Evolutionary conservation across 2,888 invertebrate species (phyloP), one percentile per base, ranked within the genome.

Genomic region (Phengaris alcon): DNA sequence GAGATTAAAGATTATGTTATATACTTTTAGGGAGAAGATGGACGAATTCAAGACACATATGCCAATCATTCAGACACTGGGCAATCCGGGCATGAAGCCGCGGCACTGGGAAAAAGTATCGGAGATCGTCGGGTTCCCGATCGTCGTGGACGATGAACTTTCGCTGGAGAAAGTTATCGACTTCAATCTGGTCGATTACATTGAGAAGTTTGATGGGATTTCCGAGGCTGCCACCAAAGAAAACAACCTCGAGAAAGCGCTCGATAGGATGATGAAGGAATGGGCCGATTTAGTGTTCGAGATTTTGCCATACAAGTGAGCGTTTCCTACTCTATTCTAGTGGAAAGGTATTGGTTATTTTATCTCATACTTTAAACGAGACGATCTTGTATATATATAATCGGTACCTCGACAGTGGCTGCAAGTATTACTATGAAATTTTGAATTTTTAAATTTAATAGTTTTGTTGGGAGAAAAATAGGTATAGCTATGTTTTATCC

Each of bases 201-300:
- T 98, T 51, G 94, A 97, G 0, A 97, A 97, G 88, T 99, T 99
- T 86, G 98, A 98, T 88, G 88, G 94, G 1, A 98, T 99, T 81
- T 98, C 98, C 6, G 98, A 99, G 86, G 97, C 98, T 0, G 99
- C 99, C 0, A 98, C 98, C 3, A 99, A 99, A 88, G 99, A 99
- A 88, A 98, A 97, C 85, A 97, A 97, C 84, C 94, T 99, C 72
- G 99, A 99, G 88, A 97, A 96, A 88, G 96, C 97, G 44, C 92
- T 99, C 86, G 94, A 95, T 75, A 98, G 97, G 91, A 99, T 99
- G 99, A 96, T 96, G 85, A 93, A 91, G 73, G 99, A 99, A 94
- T 99, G 99, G 99, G 95, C 95, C 55, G 96, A 96, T 78, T 95
- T 97, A 81, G 94, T 92, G 83, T 97, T 98, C 85, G 94, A 94